Percentiles rank a stretch among this genome's conserved stretches.
Evolutionary conservation across 2,113 vertebrate species (phyloP).

Genomic region (Columba janthina): DNA sequence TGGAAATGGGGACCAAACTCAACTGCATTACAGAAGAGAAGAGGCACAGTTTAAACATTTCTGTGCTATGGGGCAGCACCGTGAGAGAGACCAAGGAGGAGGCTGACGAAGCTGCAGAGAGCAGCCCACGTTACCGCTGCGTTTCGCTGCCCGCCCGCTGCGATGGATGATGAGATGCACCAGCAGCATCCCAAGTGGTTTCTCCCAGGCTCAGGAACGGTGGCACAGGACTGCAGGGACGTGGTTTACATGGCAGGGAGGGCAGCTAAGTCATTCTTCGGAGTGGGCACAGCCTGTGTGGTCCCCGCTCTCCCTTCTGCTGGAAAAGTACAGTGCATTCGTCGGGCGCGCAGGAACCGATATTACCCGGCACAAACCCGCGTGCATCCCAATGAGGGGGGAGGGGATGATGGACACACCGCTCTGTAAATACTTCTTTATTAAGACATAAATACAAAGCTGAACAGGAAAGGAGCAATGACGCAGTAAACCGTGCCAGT

Average conservation of each 20-base stretch:
- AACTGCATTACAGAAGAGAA: neutral
- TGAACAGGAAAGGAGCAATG: slow-evolving; percentile 52
- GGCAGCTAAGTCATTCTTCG: slow-evolving; percentile 49
- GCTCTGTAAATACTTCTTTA: slow-evolving; percentile 73
- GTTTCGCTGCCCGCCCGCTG: neutral
- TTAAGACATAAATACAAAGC: slow-evolving; percentile 79
- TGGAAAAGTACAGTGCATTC: slow-evolving; percentile 59
- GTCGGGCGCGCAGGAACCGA: slow-evolving; percentile 24
- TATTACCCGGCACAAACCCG: slow-evolving; percentile 28
- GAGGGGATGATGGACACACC: slow-evolving; percentile 29
- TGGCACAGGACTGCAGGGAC: neutral
- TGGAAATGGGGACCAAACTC: neutral
- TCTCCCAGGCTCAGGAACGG: neutral
- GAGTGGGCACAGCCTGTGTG: slow-evolving; percentile 57
- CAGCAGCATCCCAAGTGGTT: neutral
- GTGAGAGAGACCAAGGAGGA: neutral
- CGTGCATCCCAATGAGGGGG: slow-evolving; percentile 58
- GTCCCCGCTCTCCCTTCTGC: slow-evolving; percentile 21
- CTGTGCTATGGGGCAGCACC: neutral
- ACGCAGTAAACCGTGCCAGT: slow-evolving; percentile 28
- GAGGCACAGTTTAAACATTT: neutral
- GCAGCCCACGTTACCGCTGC: neutral
- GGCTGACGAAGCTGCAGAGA: neutral
- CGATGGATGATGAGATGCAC: neutral
- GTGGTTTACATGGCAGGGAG: slow-evolving; percentile 18